phyloP scores from a whole-genome alignment of 2,113 vertebrate genomes.

The Mesembrinibis cayennensis region DNA sequence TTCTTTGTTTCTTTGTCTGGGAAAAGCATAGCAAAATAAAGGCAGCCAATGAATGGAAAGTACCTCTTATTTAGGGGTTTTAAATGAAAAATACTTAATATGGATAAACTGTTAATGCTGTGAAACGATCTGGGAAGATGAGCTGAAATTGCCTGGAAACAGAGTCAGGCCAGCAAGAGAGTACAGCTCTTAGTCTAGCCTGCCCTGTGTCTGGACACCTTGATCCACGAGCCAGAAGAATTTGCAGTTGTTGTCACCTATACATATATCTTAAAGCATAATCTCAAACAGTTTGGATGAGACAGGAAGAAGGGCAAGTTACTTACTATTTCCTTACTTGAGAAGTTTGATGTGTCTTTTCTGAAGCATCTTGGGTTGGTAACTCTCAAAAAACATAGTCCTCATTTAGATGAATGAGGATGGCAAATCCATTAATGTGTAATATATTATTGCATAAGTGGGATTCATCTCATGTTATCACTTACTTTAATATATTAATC shows the following conservation, averaged over 20 bases:
- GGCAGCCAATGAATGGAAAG: not conserved
- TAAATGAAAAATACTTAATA: not conserved
- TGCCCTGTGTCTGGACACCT: not conserved
- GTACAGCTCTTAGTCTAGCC: not conserved
- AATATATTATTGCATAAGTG: not conserved
- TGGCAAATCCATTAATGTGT: not conserved
- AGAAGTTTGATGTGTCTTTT: not conserved
- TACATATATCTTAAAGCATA: not conserved
- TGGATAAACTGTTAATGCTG: not conserved
- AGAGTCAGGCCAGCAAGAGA: not conserved
- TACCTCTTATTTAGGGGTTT: not conserved
- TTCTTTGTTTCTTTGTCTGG: not conserved
- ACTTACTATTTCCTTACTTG: not conserved
- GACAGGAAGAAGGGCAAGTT: not conserved
- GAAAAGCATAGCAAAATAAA: not conserved
- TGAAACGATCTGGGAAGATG: not conserved
- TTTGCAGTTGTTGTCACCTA: not conserved
- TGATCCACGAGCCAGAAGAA: not conserved
- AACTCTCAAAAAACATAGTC: not conserved
- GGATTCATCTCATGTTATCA: not conserved
- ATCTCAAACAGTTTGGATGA: not conserved
- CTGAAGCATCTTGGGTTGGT: not conserved
- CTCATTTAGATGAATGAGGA: not conserved
- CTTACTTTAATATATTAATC: not conserved
- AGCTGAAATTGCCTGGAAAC: not conserved